A percentile compares a stretch with the other conserved stretches of the same genome.
These are phyloP conservation scores for Cetoscarus ocellatus DNA, from an alignment of 2,797 vertebrate genomes.

Conservation along the genomic window DNA sequence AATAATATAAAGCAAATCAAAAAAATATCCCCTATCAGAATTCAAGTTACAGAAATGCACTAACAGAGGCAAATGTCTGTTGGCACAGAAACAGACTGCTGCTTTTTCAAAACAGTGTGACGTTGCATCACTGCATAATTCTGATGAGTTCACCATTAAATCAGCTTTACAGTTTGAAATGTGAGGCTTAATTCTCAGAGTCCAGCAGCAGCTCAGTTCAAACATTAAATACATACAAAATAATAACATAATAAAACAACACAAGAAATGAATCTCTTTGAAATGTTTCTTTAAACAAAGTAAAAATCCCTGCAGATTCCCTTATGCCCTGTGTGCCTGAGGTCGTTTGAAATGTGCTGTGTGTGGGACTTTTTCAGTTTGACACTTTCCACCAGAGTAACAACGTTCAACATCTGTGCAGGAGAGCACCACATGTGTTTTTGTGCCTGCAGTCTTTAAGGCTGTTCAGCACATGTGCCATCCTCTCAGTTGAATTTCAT, in stretches of 20 bases:
- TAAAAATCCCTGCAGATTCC: constrained; percentile 45
- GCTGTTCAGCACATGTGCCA: background rate
- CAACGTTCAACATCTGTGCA: constrained; percentile 40
- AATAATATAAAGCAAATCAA: constrained; percentile 10
- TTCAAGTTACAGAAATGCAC: background rate
- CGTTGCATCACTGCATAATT: constrained; percentile 1
- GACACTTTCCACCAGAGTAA: background rate
- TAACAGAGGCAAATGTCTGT: constrained; percentile 2
- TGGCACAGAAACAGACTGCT: constrained; percentile 32
- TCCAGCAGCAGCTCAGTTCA: constrained; percentile 22
- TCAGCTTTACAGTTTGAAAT: constrained; percentile 17
- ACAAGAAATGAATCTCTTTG: constrained; percentile 9
- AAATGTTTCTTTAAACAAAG: constrained; percentile 1
- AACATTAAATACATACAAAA: constrained; percentile 13
- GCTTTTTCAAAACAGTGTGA: background rate
- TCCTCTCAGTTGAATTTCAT: constrained; percentile 60
- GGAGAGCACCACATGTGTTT: constrained; percentile 16
- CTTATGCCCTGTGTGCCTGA: constrained; percentile 39
- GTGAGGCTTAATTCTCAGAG: constrained; percentile 1
- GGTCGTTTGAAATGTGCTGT: constrained; percentile 10
- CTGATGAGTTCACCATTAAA: background rate
- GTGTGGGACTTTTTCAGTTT: background rate
- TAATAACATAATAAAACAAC: background rate
- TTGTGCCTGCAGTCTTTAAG: constrained; percentile 20
- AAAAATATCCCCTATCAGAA: constrained; percentile 12